Evolutionary conservation across 2,888 invertebrate species (phyloP), one percentile per base, ranked within the genome.

Genomic region (Chrysolina americana): DNA sequence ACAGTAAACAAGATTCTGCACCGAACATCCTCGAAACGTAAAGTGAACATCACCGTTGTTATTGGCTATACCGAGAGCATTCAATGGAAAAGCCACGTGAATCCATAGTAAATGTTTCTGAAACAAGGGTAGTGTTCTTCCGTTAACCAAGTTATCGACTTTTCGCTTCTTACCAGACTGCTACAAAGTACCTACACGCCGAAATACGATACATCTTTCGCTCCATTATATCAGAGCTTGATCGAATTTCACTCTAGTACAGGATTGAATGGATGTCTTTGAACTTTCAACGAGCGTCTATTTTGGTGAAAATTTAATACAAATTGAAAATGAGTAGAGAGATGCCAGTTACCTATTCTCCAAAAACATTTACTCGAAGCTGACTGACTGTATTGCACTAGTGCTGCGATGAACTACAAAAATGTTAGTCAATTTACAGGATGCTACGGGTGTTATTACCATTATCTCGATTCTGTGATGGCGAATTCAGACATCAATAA

Each of bases 121-220:
- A 23, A 23, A 59, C 59, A 28, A 2, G 11, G 53, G 21, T 53
- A 59, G 59, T 50, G 17, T 15, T 50, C 28, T 50, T 50, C 50
- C 50, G 6, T 17, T 50, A n/a, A 50, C 19, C 50, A 19, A 4
- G 19, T 36, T 59, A 59, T 36, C n/a, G 59, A 59, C n/a, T 59
- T 59, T 28, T 19, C 50, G 50, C 15, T 59, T 59, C 59, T 36
- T 23, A 10, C 36, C 28, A 59, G 36, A n/a, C 59, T 36, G 28
- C 28, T 11, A 59, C 36, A 28, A 53, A 53, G 53, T 53, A 53
- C 19, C 8, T 8, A 3, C 44, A 44, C 53, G 21, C 53, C 21
- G 59, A 59, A 59, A 59, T 28, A 17, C 59, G 28, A 59, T 59
- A 59, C 59, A 59, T 36, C n/a, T 59, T 59, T 23, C 28, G 36